Evolutionary conservation across 2,113 vertebrate species (phyloP).

Genomic region (Oxyura jamaicensis): DNA sequence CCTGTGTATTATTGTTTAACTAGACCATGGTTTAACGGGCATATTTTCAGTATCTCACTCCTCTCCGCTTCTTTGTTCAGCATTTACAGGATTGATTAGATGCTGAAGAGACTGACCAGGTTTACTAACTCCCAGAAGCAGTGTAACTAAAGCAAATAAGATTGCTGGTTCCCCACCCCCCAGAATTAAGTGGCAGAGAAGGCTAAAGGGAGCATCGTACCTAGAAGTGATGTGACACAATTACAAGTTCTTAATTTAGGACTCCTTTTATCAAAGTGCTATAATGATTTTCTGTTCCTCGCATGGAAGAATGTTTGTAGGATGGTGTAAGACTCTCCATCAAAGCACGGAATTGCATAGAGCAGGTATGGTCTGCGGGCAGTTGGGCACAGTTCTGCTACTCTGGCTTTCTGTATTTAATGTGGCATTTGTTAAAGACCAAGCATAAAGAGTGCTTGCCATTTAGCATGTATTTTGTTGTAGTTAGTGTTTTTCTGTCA

Average conservation of each 20-base stretch:
- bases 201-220: not conserved
- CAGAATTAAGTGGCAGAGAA: not conserved
- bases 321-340: not conserved
- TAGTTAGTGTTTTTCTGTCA: not conserved
- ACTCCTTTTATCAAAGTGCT: not conserved
- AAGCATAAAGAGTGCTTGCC: not conserved
- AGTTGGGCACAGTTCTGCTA: not conserved
- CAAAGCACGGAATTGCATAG: not conserved
- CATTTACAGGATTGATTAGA: not conserved
- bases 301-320: not conserved
- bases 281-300: not conserved
- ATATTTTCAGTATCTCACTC: not conserved
- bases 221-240: not conserved
- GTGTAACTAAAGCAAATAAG: not conserved
- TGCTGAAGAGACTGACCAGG: not conserved
- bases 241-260: not conserved
- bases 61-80: not conserved
- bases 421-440: not conserved
- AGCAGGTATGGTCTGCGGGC: not conserved
- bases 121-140: not conserved
- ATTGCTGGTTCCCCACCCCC: not conserved
- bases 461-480: not conserved
- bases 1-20: not conserved
- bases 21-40: not conserved
- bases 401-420: not conserved